Evolutionary conservation across 2,113 vertebrate species (phyloP), one percentile per base, ranked within the genome.

Genomic region (Chinchilla lanigera): DNA sequence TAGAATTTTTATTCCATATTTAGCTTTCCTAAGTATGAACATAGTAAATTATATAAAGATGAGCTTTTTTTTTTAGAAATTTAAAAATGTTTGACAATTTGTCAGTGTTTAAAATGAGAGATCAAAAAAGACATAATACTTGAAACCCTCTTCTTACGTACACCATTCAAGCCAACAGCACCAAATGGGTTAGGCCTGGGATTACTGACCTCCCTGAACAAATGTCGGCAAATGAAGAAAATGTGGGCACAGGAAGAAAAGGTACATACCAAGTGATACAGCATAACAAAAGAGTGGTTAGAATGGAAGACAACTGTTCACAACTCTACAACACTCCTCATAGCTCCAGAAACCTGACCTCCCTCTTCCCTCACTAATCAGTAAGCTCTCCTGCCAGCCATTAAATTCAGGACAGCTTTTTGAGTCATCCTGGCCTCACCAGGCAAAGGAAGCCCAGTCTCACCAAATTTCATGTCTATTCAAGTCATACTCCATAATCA

Each of bases 1-100:
- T 56, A 93, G 82, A 56, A 7, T 75, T 73, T 85, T 95, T 86
- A 84, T 26, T 89, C 38, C 65, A 4, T 92, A 33, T 96, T 75
- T 90, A 52, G 56, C 35, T n/a, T 90, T 50, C 54, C 26, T 82
- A 89, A 56, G 7, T 54, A 63, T 58, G 30, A 84, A 91, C 28
- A 92, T 44, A 26, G 47, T 67, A 80, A 90, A 69, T 93, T 93
- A 67, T 84, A n/a, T 52, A 82, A 97, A 1, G 35, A 84, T 38
- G 38, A 91, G 19, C 13, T 71, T 77, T 81, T 24, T 35, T 85
- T 54, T 60, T 89, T 56, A 95, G 77, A 93, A 92, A 86, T 63
- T 44, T 19, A 52, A 56, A 83, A 71, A 61, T 93, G n/a, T 56
- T 89, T 80, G 28, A 65, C 24, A 41, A 85, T 54, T 95, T 80